Evolutionary conservation across 2,797 vertebrate genomes (phyloP).

Genomic region (Poeciliopsis paucimaculata): DNA sequence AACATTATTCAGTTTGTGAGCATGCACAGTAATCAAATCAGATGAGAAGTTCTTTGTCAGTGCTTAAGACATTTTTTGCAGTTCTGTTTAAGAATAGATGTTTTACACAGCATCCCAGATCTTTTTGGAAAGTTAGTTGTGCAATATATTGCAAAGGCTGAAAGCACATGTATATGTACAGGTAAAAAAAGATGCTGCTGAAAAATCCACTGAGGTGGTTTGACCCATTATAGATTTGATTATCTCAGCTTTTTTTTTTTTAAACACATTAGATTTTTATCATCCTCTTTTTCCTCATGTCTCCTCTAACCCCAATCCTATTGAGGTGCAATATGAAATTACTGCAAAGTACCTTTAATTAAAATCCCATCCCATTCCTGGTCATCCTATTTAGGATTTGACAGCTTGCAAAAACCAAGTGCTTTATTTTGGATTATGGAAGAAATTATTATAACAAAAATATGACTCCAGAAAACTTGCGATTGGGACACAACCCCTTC

Average conservation of each 20-base stretch:
- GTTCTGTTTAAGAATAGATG: not conserved
- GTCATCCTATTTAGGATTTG: not conserved
- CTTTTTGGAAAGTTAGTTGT: not conserved
- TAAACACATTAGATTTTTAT: not conserved
- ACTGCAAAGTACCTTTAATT: slow-evolving; percentile 38
- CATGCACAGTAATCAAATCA: not conserved
- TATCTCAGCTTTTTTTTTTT: slow-evolving; percentile 2
- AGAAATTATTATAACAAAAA: not conserved
- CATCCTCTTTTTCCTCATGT: not conserved
- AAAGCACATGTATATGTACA: not conserved
- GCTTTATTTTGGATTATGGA: slow-evolving; percentile 8
- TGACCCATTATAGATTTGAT: slow-evolving; percentile 4
- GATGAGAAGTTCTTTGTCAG: not conserved
- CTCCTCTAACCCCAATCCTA: not conserved
- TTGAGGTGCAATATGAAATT: slow-evolving; percentile 21
- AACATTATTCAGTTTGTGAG: not conserved
- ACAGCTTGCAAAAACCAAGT: slow-evolving; percentile 14
- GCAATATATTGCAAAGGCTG: not conserved
- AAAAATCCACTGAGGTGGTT: slow-evolving; percentile 11
- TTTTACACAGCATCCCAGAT: slow-evolving; percentile 1
- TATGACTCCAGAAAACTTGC: not conserved
- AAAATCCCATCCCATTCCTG: not conserved
- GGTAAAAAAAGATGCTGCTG: not conserved
- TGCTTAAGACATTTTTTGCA: not conserved
- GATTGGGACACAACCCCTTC: slow-evolving; percentile 1